Evolutionary conservation across 2,888 invertebrate species (phyloP), one percentile per base, ranked within the genome.

Genomic region (Nudaria mundana): DNA sequence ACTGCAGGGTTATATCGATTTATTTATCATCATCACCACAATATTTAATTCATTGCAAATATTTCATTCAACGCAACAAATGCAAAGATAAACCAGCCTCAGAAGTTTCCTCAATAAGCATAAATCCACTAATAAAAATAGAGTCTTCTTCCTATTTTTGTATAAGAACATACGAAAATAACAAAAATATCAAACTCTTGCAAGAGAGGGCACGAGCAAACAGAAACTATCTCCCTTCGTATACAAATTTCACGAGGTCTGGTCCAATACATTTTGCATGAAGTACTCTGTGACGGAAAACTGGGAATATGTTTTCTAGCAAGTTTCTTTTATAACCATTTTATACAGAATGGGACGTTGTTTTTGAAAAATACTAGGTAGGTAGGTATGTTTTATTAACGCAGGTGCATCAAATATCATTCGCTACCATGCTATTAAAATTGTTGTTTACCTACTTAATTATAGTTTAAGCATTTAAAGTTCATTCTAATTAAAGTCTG

Each of bases 251-350:
- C 71, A 75, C 61, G 71, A 72, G 62, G 42, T 61, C 59, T 52
- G 40, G 56, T 55, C 59, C 59, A 71, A 80, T 85, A 82, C 80
- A 86, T 85, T 83, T 85, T 86, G 82, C 77, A 86, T 84, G 85
- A 83, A 73, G 64, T 53, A 43, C 51, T 50, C 53, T 52, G 56
- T 57, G 52, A 53, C 48, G 48, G 57, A 56, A 61, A 61, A 62
- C 64, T 66, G 62, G 66, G 46, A 59, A 57, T 57, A 51, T 62
- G 59, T 57, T n/a, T n/a, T 50, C 47, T 55, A 28, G 39, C 56
- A 63, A 59, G 61, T 63, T 63, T 63, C 60, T 61, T 68, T 66
- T 65, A 66, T 57, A 68, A 67, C 67, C 65, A 68, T 71, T 67
- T 64, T 65, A 58, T 66, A 71, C 52, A 45, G 34, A 42, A 31